Evolutionary conservation across 2,797 vertebrate genomes (phyloP).

Genomic region (Poecilia wingei): DNA sequence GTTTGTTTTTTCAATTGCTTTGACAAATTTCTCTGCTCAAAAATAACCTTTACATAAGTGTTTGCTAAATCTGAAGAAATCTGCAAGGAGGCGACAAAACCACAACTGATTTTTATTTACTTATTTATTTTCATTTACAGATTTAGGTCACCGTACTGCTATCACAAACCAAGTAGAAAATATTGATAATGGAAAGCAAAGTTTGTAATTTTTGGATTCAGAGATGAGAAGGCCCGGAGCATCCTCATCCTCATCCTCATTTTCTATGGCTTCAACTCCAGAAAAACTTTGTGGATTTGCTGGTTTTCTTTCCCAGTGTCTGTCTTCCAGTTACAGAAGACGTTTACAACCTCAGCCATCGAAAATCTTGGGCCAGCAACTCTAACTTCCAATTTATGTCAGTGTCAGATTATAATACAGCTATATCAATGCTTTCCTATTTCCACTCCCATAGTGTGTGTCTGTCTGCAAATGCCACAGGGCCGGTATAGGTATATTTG

Average conservation of each 20-base stretch:
- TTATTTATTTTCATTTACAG: background rate
- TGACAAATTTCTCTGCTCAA: background rate
- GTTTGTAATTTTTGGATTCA: slow-evolving; percentile 14
- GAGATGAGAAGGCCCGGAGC: slow-evolving; percentile 7
- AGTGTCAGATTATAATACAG: slow-evolving; percentile 62
- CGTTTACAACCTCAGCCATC: slow-evolving; percentile 31
- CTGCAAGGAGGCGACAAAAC: background rate
- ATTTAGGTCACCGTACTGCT: background rate
- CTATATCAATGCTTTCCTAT: slow-evolving; percentile 56
- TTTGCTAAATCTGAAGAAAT: background rate
- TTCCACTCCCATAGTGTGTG: slow-evolving; percentile 35
- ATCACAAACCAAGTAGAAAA: slow-evolving; percentile 6
- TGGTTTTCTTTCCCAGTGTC: slow-evolving; percentile 45
- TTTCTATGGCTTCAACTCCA: slow-evolving; percentile 44
- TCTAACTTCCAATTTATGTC: slow-evolving; percentile 61
- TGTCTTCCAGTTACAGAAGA: slow-evolving; percentile 55
- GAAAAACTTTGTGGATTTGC: slow-evolving; percentile 43
- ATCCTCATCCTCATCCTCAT: slow-evolving; percentile 19
- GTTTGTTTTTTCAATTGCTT: background rate
- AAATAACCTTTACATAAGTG: background rate
- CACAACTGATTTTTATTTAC: background rate
- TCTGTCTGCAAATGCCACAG: slow-evolving; percentile 37
- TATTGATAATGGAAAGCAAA: slow-evolving; percentile 22
- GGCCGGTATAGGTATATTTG: slow-evolving; percentile 44
- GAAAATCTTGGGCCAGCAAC: slow-evolving; percentile 55